Evolutionary conservation across 1,140 invertebrate genomes (phyloP).

Genomic region (Dinoponera quadriceps): DNA sequence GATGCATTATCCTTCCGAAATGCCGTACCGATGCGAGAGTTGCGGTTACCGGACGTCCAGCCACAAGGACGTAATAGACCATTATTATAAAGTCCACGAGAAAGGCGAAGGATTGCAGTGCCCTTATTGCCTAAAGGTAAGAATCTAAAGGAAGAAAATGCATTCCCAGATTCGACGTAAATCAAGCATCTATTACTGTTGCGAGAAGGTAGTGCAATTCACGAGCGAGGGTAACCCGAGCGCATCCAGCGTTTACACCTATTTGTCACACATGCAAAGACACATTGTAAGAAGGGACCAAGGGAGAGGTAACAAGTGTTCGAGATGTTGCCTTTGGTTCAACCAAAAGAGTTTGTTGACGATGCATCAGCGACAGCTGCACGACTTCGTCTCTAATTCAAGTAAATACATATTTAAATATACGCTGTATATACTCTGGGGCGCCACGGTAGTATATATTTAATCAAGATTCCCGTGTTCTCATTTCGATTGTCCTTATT

Average conservation of each 20-base stretch:
- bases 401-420: conserved; percentile 67
- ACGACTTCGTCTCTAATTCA: conserved; percentile 69
- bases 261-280: conserved; percentile 83
- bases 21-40: conserved; percentile 92
- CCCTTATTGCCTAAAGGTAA: conserved; percentile 90
- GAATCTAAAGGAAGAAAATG: conserved; percentile 46
- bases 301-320: conserved; percentile 88
- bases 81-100: conserved; percentile 89
- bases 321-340: conserved; percentile 90
- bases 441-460: too few species aligned
- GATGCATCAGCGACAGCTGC: conserved; percentile 81
- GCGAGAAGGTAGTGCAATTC: conserved; percentile 76
- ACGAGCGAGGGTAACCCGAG: conserved; percentile 76
- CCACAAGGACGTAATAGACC: conserved; percentile 90
- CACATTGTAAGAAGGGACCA: conserved; percentile 85
- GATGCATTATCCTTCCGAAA: conserved; percentile 90
- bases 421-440: background rate
- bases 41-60: conserved; percentile 91
- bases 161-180: background rate
- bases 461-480: too few species aligned
- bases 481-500: too few species aligned
- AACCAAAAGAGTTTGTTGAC: conserved; percentile 88
- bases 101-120: conserved; percentile 89
- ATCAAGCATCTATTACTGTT: conserved; percentile 19
- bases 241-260: conserved; percentile 79